Base-by-base conservation (phyloP, 92 coral and sea anemone genomes). In the Paragorgia papillata region DNA sequence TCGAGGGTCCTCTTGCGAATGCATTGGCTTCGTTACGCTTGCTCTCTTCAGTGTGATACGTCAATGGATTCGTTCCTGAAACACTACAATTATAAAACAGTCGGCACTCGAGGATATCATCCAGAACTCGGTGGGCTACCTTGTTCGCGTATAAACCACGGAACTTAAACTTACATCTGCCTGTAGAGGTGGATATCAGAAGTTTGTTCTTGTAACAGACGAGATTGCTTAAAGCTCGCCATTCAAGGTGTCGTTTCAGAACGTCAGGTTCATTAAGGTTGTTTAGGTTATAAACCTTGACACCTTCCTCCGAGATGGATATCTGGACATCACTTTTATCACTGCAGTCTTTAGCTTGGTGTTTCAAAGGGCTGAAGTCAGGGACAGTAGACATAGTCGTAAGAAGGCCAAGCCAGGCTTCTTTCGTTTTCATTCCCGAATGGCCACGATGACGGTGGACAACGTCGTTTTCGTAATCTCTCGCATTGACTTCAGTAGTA, bases 401-500 rank as follows among this genome's bases (percentile, higher is more conserved):
- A 24, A 94, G 84, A 34, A 85, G 85, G 18, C 92, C 92, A 14
- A 89, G 59, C 41, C 89, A 66, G 6, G 98, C 90, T 37, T 91
- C 90, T 18, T 90, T 81, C 51, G 57, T 66, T 37, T 86, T 51
- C 89, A 89, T 88, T 40, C 92, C 97, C 79, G 81, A 76, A 62
- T 88, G 97, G n/a, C 92, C 84, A 78, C 76, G 84, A 69, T 94
- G 98, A 46, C 89, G 61, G 32, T 75, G 78, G 56, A 87, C 84
- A 26, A 91, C 98, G 85, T 83, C 85, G 14, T 69, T 65, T 83
- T 86, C 97, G 71, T 94, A 94, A 22, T 73, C 76, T 6, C 86
- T 65, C 19, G 88, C 88, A 70, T 76, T 80, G 21, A 94, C 83
- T 59, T 29, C 57, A 2, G 77, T 85, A 27, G 88, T 85, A 7